A percentile compares a stretch with the other conserved stretches of the same genome.
Conservation (phyloP, 2,797 vertebrate genomes). For the Liasis olivaceus region DNA sequence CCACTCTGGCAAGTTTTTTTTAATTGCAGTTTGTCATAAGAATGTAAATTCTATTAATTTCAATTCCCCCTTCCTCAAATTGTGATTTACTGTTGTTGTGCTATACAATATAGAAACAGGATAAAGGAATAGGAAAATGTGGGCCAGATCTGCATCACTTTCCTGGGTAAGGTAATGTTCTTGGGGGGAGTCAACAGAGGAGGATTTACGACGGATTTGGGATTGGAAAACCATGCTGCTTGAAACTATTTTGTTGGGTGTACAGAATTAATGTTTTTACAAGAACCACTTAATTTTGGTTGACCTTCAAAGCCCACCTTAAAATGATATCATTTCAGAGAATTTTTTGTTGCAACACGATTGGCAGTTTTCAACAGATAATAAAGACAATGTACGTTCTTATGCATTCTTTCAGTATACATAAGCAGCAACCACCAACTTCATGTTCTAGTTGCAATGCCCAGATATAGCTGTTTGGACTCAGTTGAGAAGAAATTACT, state of each 20-base stretch:
- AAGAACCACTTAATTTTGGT: constrained; percentile 12
- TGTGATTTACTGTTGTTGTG: neutral
- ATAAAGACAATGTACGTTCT: neutral
- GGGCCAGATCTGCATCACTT: neutral
- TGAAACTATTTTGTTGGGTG: neutral
- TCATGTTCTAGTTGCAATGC: neutral
- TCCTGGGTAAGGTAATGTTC: neutral
- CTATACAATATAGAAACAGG: neutral
- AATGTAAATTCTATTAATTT: neutral
- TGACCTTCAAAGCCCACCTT: constrained; percentile 28
- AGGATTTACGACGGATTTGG: neutral
- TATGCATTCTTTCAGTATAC: neutral
- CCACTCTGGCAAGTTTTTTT: neutral
- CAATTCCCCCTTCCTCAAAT: neutral
- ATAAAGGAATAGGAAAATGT: neutral
- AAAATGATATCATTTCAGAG: constrained; percentile 13
- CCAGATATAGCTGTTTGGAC: neutral
- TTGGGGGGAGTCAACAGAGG: neutral
- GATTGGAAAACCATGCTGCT: neutral
- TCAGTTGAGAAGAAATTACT: neutral
- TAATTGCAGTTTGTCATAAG: neutral
- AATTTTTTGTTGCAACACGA: neutral
- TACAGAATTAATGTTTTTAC: constrained; percentile 18
- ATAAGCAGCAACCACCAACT: neutral
- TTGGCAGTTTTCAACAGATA: neutral